Evolutionary conservation across 2,797 vertebrate genomes (phyloP).

Genomic region (Enteromius afrohamiltoni): DNA sequence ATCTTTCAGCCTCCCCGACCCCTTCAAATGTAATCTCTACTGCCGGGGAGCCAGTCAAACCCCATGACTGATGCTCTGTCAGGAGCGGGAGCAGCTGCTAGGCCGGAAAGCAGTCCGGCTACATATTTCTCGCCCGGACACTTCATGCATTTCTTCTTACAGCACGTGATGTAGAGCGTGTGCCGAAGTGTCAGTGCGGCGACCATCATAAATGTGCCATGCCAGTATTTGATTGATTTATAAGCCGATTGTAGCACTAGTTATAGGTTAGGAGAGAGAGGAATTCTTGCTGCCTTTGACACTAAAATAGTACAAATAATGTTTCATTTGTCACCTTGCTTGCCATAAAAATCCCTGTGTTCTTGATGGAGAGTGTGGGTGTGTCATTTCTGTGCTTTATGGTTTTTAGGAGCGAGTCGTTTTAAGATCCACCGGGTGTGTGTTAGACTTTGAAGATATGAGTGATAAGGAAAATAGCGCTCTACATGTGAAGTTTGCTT

Average conservation of each 20-base stretch:
- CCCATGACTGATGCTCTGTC: slow-evolving; percentile 43
- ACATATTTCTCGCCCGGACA: slow-evolving; percentile 51
- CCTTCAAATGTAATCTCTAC: slow-evolving; percentile 49
- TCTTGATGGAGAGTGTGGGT: slow-evolving; percentile 53
- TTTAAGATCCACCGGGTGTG: slow-evolving; percentile 25
- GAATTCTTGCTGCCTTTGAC: slow-evolving; percentile 47
- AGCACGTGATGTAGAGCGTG: slow-evolving; percentile 37
- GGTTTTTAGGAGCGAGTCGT: slow-evolving; percentile 44
- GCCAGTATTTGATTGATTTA: slow-evolving; percentile 55
- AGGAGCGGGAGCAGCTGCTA: slow-evolving; percentile 35
- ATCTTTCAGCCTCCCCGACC: slow-evolving; percentile 38
- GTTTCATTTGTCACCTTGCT: slow-evolving; percentile 58
- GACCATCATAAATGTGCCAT: slow-evolving; percentile 32
- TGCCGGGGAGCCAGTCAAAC: slow-evolving; percentile 41
- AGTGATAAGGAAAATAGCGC: neutral
- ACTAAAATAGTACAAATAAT: slow-evolving; percentile 62
- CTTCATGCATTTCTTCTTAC: slow-evolving; percentile 53
- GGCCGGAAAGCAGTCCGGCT: slow-evolving; percentile 27
- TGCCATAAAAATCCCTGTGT: slow-evolving; percentile 57
- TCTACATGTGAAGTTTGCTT: slow-evolving; percentile 5
- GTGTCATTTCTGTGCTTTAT: slow-evolving; percentile 58
- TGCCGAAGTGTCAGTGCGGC: slow-evolving; percentile 22
- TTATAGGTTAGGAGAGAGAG: slow-evolving; percentile 52
- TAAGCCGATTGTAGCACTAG: slow-evolving; percentile 46
- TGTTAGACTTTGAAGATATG: slow-evolving; percentile 12